These are phyloP conservation scores for Columba livia DNA, from an alignment of 2,113 vertebrate species.

Conservation along the genomic window DNA sequence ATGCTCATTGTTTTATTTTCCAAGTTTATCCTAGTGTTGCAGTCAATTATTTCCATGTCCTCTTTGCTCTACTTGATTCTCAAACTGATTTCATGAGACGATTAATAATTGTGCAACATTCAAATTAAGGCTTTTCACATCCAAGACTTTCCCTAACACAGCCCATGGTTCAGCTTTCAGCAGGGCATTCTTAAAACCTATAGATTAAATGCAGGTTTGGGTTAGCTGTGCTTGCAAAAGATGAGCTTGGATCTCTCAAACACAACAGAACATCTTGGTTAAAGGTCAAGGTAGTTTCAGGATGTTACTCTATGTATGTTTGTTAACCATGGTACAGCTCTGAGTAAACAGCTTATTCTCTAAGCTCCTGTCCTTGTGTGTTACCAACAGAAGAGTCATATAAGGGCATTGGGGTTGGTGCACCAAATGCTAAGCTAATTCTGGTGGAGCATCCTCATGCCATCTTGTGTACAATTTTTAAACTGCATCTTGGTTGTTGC, in stretches of 20 bases:
- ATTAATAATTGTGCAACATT: not conserved
- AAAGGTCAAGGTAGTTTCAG: constrained; percentile 58
- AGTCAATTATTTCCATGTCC: not conserved
- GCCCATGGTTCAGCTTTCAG: not conserved
- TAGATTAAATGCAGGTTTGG: not conserved
- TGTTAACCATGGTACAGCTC: constrained; percentile 48
- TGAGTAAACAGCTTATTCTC: constrained; percentile 69
- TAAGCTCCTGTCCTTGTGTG: constrained; percentile 48
- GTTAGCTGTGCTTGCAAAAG: constrained; percentile 19
- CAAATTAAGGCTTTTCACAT: not conserved
- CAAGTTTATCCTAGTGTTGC: not conserved
- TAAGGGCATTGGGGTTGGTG: constrained; percentile 51
- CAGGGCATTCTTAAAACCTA: not conserved
- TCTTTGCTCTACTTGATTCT: not conserved
- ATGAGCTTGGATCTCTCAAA: constrained; percentile 33
- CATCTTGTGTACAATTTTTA: constrained; percentile 71
- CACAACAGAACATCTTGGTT: constrained; percentile 38
- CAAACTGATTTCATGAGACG: not conserved
- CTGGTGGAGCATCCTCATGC: constrained; percentile 71
- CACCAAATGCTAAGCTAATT: constrained; percentile 42
- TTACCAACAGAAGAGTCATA: constrained; percentile 50
- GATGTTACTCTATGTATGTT: constrained; percentile 43
- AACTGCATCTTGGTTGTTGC: constrained; percentile 51
- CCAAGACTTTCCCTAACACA: not conserved
- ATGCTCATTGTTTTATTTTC: not conserved